phyloP scores from a whole-genome alignment of 2,888 invertebrate species.

The Athrips mouffetella region DNA sequence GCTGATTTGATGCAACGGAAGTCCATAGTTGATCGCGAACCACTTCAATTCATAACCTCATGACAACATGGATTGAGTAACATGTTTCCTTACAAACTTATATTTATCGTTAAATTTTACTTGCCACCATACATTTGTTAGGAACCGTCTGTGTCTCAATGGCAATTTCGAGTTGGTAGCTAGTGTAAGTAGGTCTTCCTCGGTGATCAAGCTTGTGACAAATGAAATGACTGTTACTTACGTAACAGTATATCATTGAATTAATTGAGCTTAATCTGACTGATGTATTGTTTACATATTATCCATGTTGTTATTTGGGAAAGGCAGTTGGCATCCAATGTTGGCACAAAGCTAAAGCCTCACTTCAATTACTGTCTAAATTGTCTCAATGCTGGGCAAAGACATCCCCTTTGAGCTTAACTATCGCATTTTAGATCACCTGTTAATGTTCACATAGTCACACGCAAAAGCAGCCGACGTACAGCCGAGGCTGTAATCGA shows the following conservation, averaged over 20 bases:
- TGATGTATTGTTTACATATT: no score
- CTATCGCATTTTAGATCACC: no score
- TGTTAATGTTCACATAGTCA: no score
- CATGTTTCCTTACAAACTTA: conserved; percentile 58
- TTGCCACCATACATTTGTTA: conserved; percentile 11
- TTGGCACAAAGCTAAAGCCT: no score
- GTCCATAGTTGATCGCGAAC: conserved; percentile 74
- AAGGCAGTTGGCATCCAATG: no score
- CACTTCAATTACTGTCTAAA: no score
- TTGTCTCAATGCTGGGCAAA: no score
- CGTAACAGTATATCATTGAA: not conserved
- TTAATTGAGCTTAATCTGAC: no score
- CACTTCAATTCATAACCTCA: conserved; percentile 75
- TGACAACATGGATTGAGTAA: conserved; percentile 74
- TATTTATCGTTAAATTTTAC: conserved; percentile 13
- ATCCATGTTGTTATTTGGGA: no score
- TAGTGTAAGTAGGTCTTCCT: conserved; percentile 40
- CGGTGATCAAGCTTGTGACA: conserved; percentile 28
- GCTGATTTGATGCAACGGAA: conserved; percentile 70
- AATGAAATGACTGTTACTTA: not conserved
- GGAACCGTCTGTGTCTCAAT: not conserved
- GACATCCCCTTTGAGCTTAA: no score
- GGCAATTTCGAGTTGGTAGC: conserved; percentile 29
- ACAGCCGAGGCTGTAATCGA: no score
- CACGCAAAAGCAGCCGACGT: no score